Conservation (phyloP, 1,140 invertebrate species). For the Aricia agestis region DNA sequence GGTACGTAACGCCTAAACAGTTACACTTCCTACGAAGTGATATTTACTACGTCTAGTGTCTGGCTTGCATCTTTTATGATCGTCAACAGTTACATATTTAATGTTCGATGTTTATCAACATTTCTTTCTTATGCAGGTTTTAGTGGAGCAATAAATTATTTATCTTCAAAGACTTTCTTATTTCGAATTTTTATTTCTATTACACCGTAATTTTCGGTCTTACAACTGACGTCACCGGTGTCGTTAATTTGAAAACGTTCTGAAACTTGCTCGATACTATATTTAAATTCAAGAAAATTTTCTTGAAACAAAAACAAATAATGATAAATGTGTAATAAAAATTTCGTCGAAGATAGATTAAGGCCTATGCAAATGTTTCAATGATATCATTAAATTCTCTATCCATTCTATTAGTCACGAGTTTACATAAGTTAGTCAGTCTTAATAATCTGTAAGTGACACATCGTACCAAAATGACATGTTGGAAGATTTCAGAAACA, state of each 20-base stretch:
- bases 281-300: not conserved
- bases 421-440: conserved; percentile 56
- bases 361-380: conserved; percentile 42
- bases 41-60: conserved; percentile 63
- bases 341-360: conserved; percentile 44
- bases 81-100: conserved; percentile 75
- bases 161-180: conserved; percentile 72
- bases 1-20: conserved; percentile 53
- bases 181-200: conserved; percentile 71
- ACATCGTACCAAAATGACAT: conserved; percentile 27
- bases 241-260: conserved; percentile 41
- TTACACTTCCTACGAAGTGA: conserved; percentile 67
- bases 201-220: conserved; percentile 48
- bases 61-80: conserved; percentile 72
- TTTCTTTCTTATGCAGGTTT: conserved; percentile 75
- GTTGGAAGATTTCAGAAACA: not conserved
- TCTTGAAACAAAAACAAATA: not conserved
- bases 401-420: conserved; percentile 46
- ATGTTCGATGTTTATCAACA: conserved; percentile 76
- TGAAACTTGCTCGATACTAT: conserved; percentile 1
- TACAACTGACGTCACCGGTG: conserved; percentile 54
- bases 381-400: conserved; percentile 54
- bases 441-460: conserved; percentile 50
- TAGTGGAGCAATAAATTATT: conserved; percentile 72
- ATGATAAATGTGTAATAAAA: conserved; percentile 45